Conservation (phyloP, 2,113 vertebrate genomes). For the Natator depressus region DNA sequence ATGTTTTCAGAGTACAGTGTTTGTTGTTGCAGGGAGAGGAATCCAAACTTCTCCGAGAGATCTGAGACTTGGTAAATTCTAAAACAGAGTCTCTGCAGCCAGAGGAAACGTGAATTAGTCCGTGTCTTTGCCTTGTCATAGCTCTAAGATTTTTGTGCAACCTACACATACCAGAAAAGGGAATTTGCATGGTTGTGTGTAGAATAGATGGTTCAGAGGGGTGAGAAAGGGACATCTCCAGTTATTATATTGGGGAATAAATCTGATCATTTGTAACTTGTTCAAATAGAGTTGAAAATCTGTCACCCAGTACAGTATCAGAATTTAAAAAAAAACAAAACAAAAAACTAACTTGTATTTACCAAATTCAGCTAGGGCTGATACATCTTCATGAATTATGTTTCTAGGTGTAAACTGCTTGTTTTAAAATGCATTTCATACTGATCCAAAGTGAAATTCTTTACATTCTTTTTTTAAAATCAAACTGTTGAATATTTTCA, state of each 20-base stretch:
- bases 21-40: background rate
- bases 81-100: background rate
- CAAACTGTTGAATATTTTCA: background rate
- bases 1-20: background rate
- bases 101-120: background rate
- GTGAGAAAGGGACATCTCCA: background rate
- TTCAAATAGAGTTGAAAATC: background rate
- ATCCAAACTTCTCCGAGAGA: background rate
- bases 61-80: too few species aligned
- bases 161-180: background rate
- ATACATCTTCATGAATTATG: background rate
- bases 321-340: background rate
- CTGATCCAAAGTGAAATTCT: background rate
- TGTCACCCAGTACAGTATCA: background rate
- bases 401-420: background rate
- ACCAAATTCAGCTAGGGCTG: background rate
- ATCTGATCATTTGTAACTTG: background rate
- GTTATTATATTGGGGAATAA: background rate
- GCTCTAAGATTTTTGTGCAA: background rate
- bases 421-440: accelerated
- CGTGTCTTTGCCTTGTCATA: background rate
- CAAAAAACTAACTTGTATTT: background rate
- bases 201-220: background rate
- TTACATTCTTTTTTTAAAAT: background rate
- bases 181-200: background rate